Evolutionary conservation across 2,113 vertebrate species (phyloP), one percentile per base, ranked within the genome.

Genomic region (Dicaeum eximium): DNA sequence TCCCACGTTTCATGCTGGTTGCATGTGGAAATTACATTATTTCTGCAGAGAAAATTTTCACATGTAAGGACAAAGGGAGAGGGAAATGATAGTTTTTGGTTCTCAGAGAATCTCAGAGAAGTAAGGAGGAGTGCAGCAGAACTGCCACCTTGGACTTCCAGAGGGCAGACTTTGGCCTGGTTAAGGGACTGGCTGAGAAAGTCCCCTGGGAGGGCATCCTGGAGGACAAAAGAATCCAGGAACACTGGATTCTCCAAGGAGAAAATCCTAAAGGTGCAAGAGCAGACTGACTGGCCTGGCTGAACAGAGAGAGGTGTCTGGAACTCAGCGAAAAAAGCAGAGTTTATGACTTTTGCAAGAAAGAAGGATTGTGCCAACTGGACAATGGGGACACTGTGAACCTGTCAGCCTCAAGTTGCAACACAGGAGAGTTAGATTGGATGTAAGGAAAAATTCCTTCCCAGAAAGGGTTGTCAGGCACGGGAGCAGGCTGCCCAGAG

Each of bases 401-500:
- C 21, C 42, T 72, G 25, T n/a, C 0, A 0, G n/a, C 19, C 12
- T 30, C 11, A 75, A 33, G 16, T 0, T 66, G 28, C 24, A n/a
- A 7, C 31, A 66, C 1, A 22, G 37, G 10, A 66, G 35, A 47
- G 24, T 61, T 31, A 71, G 28, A 44, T 0, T 38, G 33, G 18
- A 38, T 61, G 45, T 18, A 71, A 54, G 23, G 38, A 65, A 74
- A 58, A 80, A 30, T 2, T 31, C 51, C 20, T 88, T 69, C 44
- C 42, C 44, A 13, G 20, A 31, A 74, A 33, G 19, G 7, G 10
- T 13, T 69, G 11, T 57, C 28, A 72, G 11, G 22, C 28, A 57
- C 1, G 4, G 48, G 30, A 87, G 69, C 11, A 69, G 31, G n/a
- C 44, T 42, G 27, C n/a, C 31, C 61, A 74, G n/a, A 17, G 31